Evolutionary conservation across 2,797 vertebrate genomes (phyloP), one percentile per base, ranked within the genome.

Genomic region (Crenuchus spilurus): DNA sequence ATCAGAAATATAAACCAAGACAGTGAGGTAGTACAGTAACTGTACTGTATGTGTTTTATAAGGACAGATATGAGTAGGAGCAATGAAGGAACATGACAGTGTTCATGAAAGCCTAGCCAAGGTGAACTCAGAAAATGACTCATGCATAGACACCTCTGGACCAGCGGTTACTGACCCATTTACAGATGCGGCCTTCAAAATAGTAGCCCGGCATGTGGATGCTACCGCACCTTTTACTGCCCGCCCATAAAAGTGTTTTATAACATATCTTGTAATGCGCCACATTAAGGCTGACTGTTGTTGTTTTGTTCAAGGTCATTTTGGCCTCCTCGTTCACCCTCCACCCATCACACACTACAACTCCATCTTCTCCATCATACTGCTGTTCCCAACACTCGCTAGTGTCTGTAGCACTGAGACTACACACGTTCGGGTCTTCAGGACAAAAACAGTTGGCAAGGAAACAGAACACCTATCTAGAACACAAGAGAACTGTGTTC

Each of bases 161-260:
- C 81, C 80, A 64, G 26, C 48, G 42, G 64, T 46, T 80, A 73
- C 78, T 85, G 84, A 86, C 80, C 75, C 58, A 57, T 65, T 72
- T 63, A 60, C 72, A 73, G 33, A 71, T 28, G 41, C 26, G 26
- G 72, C 72, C 79, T 70, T 76, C 63, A 86, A 85, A 87, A 48
- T 2, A 20, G 46, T 20, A 18, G 46, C 6, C 46, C 46, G 18
- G 46, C 46, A 1, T 9, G 80, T 65, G 64, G 74, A 80, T 87
- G 84, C 84, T 84, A 78, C 85, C 69, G 42, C 79, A 71, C 71
- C 87, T 28, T 93, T 93, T 92, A 93, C 86, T 83, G 79, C 87
- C 84, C 77, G 80, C 84, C 76, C 88, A 92, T 92, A 91, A 93
- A 94, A 91, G 85, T 92, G 89, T 91, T 94, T 93, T 92, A 93